A percentile compares a stretch with the other conserved stretches of the same genome.
phyloP scores from a whole-genome alignment of 2,113 vertebrate genomes.

The Notothenia coriiceps region DNA sequence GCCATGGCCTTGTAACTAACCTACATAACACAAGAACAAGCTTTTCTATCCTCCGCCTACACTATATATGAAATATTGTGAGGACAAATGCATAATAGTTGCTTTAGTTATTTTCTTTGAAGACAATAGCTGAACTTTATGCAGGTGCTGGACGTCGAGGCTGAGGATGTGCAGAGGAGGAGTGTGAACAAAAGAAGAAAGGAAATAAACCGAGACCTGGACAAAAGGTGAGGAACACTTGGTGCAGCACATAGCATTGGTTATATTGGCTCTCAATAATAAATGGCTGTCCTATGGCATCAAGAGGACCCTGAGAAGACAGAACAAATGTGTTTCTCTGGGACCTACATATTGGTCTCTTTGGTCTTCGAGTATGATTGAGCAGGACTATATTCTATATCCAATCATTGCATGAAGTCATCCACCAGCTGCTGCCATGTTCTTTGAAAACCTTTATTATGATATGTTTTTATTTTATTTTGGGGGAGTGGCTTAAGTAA shows the following conservation, averaged over 20 bases:
- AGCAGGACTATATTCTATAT: too few species aligned
- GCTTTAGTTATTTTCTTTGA: slow-evolving; percentile 41
- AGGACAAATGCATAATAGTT: slow-evolving; percentile 29
- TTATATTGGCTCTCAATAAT: not conserved
- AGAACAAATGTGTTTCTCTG: not conserved
- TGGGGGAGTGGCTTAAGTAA: too few species aligned
- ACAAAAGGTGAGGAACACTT: slow-evolving; percentile 1
- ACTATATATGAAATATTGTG: not conserved
- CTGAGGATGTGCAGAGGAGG: slow-evolving; percentile 46
- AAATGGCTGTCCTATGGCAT: not conserved
- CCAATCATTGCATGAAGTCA: too few species aligned
- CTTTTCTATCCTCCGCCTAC: not conserved
- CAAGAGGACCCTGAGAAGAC: not conserved
- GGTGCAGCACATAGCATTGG: too few species aligned
- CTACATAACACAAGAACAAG: slow-evolving; percentile 12
- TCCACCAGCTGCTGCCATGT: too few species aligned
- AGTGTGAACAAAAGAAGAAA: slow-evolving; percentile 21
- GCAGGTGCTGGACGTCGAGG: slow-evolving; percentile 59
- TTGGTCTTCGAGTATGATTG: too few species aligned
- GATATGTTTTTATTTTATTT: too few species aligned
- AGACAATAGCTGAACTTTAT: slow-evolving; percentile 47
- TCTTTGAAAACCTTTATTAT: too few species aligned
- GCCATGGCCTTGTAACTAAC: slow-evolving; percentile 45
- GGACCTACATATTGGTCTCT: not conserved
- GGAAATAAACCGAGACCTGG: not conserved